Evolutionary conservation across 2,113 vertebrate species (phyloP).

Genomic region (Dasyprocta punctata): DNA sequence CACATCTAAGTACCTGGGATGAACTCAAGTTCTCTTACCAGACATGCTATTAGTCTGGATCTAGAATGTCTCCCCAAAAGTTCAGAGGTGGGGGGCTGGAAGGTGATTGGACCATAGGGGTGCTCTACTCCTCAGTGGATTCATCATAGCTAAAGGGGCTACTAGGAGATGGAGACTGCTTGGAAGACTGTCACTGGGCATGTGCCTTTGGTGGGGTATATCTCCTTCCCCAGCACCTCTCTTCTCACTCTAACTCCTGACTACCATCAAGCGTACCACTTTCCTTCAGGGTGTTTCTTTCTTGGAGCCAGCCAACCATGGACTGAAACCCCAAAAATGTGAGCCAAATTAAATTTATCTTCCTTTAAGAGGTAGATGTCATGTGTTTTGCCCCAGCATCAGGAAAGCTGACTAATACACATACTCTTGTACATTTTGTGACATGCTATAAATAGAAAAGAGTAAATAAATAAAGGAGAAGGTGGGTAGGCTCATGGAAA

Average conservation of each 20-base stretch:
- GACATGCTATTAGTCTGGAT: background rate
- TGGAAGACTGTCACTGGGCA: background rate
- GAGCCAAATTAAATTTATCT: background rate
- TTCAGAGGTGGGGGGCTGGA: background rate
- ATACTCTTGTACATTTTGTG: background rate
- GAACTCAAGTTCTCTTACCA: background rate
- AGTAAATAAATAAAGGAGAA: background rate
- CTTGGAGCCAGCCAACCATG: background rate
- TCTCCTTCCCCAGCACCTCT: background rate
- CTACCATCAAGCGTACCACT: background rate
- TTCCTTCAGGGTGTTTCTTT: background rate
- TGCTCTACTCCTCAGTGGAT: background rate
- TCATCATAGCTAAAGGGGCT: background rate
- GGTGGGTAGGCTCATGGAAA: background rate
- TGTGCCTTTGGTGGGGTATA: background rate
- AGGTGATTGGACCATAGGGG: background rate
- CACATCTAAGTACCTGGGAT: background rate
- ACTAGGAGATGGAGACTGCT: background rate
- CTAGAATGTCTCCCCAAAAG: background rate
- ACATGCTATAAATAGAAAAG: background rate
- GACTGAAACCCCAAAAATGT: background rate
- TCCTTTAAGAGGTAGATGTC: background rate
- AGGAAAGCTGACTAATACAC: background rate
- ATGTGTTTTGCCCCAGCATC: background rate
- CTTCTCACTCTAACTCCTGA: background rate